Evolutionary conservation across 2,113 vertebrate genomes (phyloP).

Genomic region (Atrichornis clamosus): DNA sequence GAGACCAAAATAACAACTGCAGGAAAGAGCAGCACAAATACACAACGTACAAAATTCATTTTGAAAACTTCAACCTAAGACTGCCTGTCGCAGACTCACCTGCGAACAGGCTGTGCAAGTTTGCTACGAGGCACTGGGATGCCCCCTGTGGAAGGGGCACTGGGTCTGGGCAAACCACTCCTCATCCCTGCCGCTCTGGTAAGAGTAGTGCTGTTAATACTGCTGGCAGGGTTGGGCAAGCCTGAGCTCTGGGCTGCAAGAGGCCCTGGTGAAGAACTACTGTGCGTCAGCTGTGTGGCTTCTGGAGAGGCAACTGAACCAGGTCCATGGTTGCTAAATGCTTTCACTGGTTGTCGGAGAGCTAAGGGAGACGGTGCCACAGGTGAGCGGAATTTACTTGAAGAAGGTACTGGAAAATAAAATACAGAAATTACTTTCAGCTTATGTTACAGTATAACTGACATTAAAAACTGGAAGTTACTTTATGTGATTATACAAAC

Average conservation of each 20-base stretch:
- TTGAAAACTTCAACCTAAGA: background rate
- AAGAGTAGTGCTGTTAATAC: slow-evolving; percentile 80
- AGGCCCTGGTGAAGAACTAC: slow-evolving; percentile 72
- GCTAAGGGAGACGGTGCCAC: slow-evolving; percentile 89
- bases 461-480: background rate
- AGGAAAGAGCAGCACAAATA: background rate
- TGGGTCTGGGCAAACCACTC: slow-evolving; percentile 91
- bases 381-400: slow-evolving; percentile 92
- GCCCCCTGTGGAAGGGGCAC: slow-evolving; percentile 82
- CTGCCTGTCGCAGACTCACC: slow-evolving; percentile 71
- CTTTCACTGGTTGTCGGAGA: slow-evolving; percentile 92
- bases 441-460: background rate
- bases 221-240: slow-evolving; percentile 69
- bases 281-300: slow-evolving; percentile 68
- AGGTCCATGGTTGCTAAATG: slow-evolving; percentile 81
- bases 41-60: fast-evolving
- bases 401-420: slow-evolving; percentile 86
- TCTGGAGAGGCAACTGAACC: slow-evolving; percentile 69
- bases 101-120: slow-evolving; percentile 94
- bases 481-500: slow-evolving; percentile 10
- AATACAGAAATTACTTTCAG: background rate
- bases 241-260: slow-evolving; percentile 65
- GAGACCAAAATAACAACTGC: background rate
- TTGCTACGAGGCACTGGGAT: slow-evolving; percentile 97
- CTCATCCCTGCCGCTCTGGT: slow-evolving; percentile 85